A percentile compares a stretch with the other conserved stretches of the same genome.
Conservation (phyloP, 2,888 invertebrate species). For the Drosophila infuscata region DNA sequence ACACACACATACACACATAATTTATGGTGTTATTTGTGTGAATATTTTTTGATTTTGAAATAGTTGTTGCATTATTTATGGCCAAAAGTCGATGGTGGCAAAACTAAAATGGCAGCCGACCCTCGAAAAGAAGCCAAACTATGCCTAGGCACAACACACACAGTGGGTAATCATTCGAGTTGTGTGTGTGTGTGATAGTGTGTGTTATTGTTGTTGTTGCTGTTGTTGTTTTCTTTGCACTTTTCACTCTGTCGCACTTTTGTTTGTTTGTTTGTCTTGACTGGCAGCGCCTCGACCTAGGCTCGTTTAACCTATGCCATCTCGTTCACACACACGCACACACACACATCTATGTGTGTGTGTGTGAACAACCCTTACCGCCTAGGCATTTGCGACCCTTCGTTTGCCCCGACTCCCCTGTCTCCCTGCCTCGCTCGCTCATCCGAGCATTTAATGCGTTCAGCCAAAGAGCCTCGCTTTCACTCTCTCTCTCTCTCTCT, state of each 20-base stretch:
- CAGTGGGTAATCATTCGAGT: background rate
- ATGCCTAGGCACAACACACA: constrained; percentile 10
- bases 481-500: background rate
- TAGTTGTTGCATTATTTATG: constrained; percentile 33
- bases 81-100: constrained; percentile 22
- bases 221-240: constrained; percentile 3
- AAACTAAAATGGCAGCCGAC: constrained; percentile 52
- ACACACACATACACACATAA: background rate
- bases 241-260: constrained; percentile 24
- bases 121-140: background rate
- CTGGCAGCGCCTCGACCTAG: constrained; percentile 37
- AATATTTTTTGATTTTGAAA: constrained; percentile 14
- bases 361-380: constrained; percentile 62
- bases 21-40: background rate
- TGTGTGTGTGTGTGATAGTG: background rate
- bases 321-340: constrained; percentile 38
- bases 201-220: background rate
- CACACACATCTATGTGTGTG: constrained; percentile 7
- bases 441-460: constrained; percentile 62
- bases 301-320: constrained; percentile 44
- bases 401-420: constrained; percentile 7
- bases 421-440: constrained; percentile 30
- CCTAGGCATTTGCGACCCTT: constrained; percentile 30
- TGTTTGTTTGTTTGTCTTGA: constrained; percentile 14
- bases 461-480: constrained; percentile 38